Base-by-base conservation (phyloP, 1,140 invertebrate species). In the Sycobia sp. region DNA sequence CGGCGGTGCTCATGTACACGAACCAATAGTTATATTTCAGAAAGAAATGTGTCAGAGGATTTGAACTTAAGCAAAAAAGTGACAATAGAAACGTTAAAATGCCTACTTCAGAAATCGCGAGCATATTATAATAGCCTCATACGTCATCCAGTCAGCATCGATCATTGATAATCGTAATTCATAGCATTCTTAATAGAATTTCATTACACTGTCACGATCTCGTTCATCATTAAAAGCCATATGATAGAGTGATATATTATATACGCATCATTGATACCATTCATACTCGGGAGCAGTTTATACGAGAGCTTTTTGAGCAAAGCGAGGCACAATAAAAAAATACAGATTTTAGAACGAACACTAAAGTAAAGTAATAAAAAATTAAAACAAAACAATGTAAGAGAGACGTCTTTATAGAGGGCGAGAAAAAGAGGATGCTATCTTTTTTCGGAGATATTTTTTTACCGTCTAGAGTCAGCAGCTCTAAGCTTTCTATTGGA, bases 401-500 rank as follows among this genome's bases (percentile, higher is more conserved):
- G 25, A 46, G 49, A 22, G 44, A 46, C 38, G 46, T 47, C 41
- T n/a, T n/a, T n/a, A n/a, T n/a, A 58, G 29, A 54, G 34, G 2
- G 38, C 59, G 18, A 66, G 32, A 41, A 57, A 66, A 27, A 68
- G 56, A 68, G 60, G 22, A 38, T 25, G 50, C 44, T 66, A 65
- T 65, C 63, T 62, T 71, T 71, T 70, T 69, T 64, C 70, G 54
- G 61, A 65, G 73, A 71, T 79, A 79, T 79, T 78, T 79, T 78
- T 79, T 77, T 78, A 78, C 75, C 67, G 62, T 75, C 69, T 76
- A 76, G 69, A 67, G 58, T 66, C 66, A 67, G 49, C 64, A 36
- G 38, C 36, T 43, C 34, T 13, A 47, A 55, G 54, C 39, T 44
- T 53, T 61, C 49, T 62, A 55, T 55, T 27, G 27, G n/a, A 49